Evolutionary conservation across 2,113 vertebrate genomes (phyloP), one percentile per base, ranked within the genome.

Genomic region (Orycteropus afer): DNA sequence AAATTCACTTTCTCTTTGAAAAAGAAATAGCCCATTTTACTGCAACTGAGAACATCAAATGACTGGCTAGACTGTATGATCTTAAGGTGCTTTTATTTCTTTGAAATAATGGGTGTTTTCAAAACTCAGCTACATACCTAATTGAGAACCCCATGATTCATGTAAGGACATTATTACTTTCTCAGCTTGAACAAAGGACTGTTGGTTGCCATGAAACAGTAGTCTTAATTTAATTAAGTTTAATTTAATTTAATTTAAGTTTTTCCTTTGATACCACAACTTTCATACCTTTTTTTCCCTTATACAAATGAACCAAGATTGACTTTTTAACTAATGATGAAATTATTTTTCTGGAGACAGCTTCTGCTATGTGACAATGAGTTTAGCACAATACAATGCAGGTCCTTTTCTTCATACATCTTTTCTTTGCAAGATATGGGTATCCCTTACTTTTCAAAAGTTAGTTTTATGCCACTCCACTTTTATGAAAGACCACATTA

Each of bases 71-170:
- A 93, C 13, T 63, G 40, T 32, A 55, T 91, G 76, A 96, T 34
- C 29, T 86, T 85, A 51, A 65, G 51, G 32, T 77, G 18, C 65
- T 90, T 96, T 89, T 92, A 73, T 57, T 93, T 94, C 85, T 93
- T 93, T 87, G 81, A 95, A 94, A 92, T 86, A 95, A 85, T 83
- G 49, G 7, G 17, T 5, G 1, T 78, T 95, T 90, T 79, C 29
- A 90, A 81, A 76, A 91, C 34, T 80, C 53, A 95, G 65, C 51
- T 34, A 81, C 29, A 61, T 17, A 40, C 29, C 47, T 95, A 89
- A 81, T 89, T 94, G 84, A 90, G 77, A 77, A 69, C 2, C 11
- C 71, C 34, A 34, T 63, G 84, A 94, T 82, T 96, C 82, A 83
- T n/a, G 4, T 34, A 61, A 78, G n/a, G n/a, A 69, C 23, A 63